Base-by-base conservation (phyloP, 2,113 vertebrate genomes). In the Stegastes partitus region DNA sequence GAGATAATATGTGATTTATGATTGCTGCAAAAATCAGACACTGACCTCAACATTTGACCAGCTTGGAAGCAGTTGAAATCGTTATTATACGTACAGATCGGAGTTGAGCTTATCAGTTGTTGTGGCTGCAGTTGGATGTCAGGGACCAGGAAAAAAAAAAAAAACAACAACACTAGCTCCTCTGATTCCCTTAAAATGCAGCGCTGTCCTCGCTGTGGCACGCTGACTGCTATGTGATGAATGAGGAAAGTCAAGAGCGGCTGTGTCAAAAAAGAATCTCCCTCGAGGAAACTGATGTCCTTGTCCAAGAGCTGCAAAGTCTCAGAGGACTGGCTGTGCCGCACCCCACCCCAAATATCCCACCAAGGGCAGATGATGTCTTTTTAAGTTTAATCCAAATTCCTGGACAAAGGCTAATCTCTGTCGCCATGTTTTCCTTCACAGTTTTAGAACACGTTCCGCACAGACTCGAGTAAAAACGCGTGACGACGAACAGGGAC, bases 281-380 rank as follows among this genome's bases (percentile, higher is more conserved):
- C 87, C 83, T 74, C 1, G 82, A 76, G 89, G 61, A 80, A 87
- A 73, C 81, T 65, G 71, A 90, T 86, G 91, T 83, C 89, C 91
- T 92, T 90, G 86, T 89, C 70, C 71, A 50, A 81, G 39, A 87
- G 44, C 74, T 47, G 39, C 65, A 37, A 22, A 59, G 74, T 88
- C 82, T 87, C 84, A 45, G 49, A 83, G 83, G 89, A 81, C 31
- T 26, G 18, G 71, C 63, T 39, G 59, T 54, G 62, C 58, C 56
- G 47, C 28, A 49, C 4, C 22, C 67, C 16, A 42, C 34, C 21
- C 67, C 69, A 78, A 83, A 90, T 31, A 80, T 55, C 74, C 79
- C 69, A 76, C 66, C 81, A 86, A 91, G 83, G 84, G 67, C 83
- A 86, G 39, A 76, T 54, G 55, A 75, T 85, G 83, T 68, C 80